Evolutionary conservation across 2,888 invertebrate genomes (phyloP), one percentile per base, ranked within the genome.

Genomic region (Spicauda simplicius): DNA sequence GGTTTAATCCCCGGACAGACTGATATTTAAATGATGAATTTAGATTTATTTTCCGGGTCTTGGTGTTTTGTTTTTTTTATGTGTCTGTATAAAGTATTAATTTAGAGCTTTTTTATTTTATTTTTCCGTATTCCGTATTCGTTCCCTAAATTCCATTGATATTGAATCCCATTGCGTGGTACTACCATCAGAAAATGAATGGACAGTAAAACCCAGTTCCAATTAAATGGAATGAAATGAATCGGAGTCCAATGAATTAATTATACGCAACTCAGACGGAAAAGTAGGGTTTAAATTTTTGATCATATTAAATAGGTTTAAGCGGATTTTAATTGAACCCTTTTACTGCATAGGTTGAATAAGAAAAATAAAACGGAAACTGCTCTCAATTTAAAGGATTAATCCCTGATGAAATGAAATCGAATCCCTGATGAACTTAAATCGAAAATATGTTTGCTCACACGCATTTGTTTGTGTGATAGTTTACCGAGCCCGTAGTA

Each of bases 261-360:
- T 50, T 16, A 50, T 50, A 10, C 50, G 8, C 45, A 14, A 45
- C n/a, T 45, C 45, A 45, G 30, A 25, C 8, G 16, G 0, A 16
- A 55, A 33, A 33, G n/a, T 33, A 33, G 16, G n/a, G 16, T 33
- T 55, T 16, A 33, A 33, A 55, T 55, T 33, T 11, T 55, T 30
- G 30, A 55, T 25, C 55, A 16, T 33, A n/a, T 55, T 55, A 55
- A 55, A 55, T 33, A 45, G 45, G 33, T n/a, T 45, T 45, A 45
- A 45, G n/a, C n/a, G 30, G 55, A 30, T 16, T 55, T 55, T 33
- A 55, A 55, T 55, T 33, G 55, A 55, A 55, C 25, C 30, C 30
- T 54, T 30, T 54, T n/a, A 53, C 30, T 33, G 2, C 3, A 33
- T 7, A 5, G 45, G 1, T 12, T 14, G 1, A 45, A 45, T 45